Percentiles rank a stretch among this genome's conserved stretches.
These are phyloP conservation scores for Nephrocerus scutellatus DNA, from an alignment of 2,888 invertebrate species.

Conservation along the genomic window DNA sequence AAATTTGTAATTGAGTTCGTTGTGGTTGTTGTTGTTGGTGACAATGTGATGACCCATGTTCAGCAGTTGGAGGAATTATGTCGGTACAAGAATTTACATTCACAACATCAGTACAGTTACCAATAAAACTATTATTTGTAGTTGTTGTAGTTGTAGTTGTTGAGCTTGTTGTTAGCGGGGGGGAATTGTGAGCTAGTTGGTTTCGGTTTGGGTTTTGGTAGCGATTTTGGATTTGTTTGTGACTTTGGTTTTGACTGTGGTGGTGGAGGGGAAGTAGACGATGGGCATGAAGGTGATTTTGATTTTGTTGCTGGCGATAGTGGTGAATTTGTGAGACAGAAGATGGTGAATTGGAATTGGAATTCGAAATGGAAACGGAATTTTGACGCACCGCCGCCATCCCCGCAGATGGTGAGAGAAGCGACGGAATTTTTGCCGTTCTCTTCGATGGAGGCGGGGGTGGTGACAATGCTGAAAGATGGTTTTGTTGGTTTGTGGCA, in stretches of 20 bases:
- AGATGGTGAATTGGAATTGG: background rate
- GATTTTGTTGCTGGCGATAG: slow-evolving; percentile 7
- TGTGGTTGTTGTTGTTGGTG: slow-evolving; percentile 22
- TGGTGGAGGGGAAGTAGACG: slow-evolving; percentile 20
- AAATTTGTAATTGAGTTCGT: slow-evolving; percentile 12
- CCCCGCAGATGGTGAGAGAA: background rate
- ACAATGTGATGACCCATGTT: slow-evolving; percentile 26
- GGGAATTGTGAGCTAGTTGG: slow-evolving; percentile 42
- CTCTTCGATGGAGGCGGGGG: background rate
- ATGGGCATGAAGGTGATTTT: slow-evolving; percentile 16
- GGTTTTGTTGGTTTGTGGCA: slow-evolving; percentile 4
- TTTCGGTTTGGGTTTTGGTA: slow-evolving; percentile 31
- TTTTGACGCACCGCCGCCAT: no score
- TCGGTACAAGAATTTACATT: slow-evolving; percentile 48
- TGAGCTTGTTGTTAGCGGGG: slow-evolving; percentile 47
- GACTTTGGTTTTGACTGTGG: slow-evolving; percentile 20
- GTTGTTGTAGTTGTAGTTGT: slow-evolving; percentile 39
- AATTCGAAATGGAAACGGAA: background rate
- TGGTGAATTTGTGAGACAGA: slow-evolving; percentile 13
- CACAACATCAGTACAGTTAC: slow-evolving; percentile 47
- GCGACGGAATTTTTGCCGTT: background rate
- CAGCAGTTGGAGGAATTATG: slow-evolving; percentile 38
- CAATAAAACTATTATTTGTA: slow-evolving; percentile 35
- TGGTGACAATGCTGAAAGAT: background rate
- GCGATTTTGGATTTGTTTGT: slow-evolving; percentile 21